A percentile compares a stretch with the other conserved stretches of the same genome.
phyloP scores from a whole-genome alignment of 2,888 invertebrate species.

The Drosophila meridionalis region DNA sequence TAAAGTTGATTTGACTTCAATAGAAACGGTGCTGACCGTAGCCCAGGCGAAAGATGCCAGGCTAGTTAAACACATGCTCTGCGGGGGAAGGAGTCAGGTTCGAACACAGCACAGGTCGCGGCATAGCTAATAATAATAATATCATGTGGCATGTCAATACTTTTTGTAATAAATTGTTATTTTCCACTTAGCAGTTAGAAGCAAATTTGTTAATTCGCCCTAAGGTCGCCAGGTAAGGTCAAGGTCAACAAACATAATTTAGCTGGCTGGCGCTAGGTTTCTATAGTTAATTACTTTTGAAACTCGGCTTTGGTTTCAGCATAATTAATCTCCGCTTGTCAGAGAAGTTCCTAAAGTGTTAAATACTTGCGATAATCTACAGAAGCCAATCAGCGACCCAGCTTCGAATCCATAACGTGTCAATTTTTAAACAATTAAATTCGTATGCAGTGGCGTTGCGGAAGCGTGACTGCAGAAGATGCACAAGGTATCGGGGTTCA shows the following conservation, averaged over 20 bases:
- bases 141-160: neutral
- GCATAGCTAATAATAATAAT: neutral
- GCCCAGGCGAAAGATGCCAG: neutral
- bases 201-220: neutral
- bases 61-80: neutral
- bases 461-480: neutral
- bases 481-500: neutral
- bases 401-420: neutral
- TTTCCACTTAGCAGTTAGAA: neutral
- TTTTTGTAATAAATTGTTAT: neutral
- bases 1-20: neutral
- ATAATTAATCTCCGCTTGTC: neutral
- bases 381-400: neutral
- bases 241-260: neutral
- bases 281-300: neutral
- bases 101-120: neutral
- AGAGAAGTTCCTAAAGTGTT: neutral
- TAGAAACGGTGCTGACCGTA: neutral
- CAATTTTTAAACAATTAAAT: neutral
- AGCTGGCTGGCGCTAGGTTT: neutral
- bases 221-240: constrained; percentile 1
- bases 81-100: neutral
- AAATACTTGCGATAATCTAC: neutral
- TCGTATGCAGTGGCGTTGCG: neutral
- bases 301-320: neutral